Base-by-base conservation (phyloP, 1,140 invertebrate species). In the Bilobella aurantiaca region DNA sequence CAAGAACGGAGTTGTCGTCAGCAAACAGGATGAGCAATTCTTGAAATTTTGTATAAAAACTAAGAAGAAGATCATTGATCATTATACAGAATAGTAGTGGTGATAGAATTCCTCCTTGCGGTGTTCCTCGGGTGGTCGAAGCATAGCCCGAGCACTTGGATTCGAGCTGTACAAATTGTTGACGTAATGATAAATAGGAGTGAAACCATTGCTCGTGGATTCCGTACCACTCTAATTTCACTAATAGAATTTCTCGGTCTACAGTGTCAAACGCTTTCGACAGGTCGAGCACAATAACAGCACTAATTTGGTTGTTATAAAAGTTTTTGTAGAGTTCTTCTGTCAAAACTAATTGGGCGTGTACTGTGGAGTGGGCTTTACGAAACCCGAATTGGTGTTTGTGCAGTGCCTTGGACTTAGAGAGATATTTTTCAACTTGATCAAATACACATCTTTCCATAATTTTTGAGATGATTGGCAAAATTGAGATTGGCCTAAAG, bases 251-350 rank as follows among this genome's bases (percentile, higher is more conserved):
- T 12, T 74, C 60, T 18, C 75, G 66, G 76, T 77, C 78, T 0
- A 77, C 74, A 62, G 65, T 69, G 58, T 80, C 78, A 58, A 78
- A 79, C 0, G 77, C 76, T 70, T 78, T 78, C 58, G 74, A 72
- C 1, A 79, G 69, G 47, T 80, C 78, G 18, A 79, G 70, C 16
- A 78, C 65, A 0, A 77, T 30, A 42, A 74, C 66, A 1, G 66
- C 65, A 5, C 74, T 74, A 12, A 71, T 63, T 47, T 74, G 63
- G 2, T 75, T 74, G 65, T 70, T 70, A 61, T 76, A 77, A 28
- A 75, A 76, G n/a, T 72, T 71, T 12, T 69, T 34, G 1, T 63
- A 66, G 1, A 79, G 74, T 42, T 75, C 63, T 61, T 76, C 74
- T 0, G 72, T 71, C n/a, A 81, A 71, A 58, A 75, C 64, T 0